Conservation (phyloP, 2,888 invertebrate genomes). For the Cordilura impudica region DNA sequence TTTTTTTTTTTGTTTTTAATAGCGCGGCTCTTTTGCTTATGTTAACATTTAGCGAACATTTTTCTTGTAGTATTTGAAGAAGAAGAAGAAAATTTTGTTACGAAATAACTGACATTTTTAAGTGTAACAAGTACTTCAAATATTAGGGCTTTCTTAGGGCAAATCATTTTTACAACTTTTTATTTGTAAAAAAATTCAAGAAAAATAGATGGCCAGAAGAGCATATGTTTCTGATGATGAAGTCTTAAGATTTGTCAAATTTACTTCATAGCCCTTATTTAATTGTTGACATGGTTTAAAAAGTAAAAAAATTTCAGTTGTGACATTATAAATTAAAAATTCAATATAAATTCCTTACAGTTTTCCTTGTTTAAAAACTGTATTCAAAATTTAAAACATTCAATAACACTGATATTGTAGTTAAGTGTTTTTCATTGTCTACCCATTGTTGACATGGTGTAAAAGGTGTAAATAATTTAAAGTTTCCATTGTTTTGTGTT, state of each 20-base stretch:
- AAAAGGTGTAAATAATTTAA: neutral
- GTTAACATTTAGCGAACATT: conserved; percentile 48
- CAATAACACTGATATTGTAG: neutral
- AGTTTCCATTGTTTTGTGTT: neutral
- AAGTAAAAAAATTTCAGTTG: too few species aligned
- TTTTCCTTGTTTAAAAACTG: neutral
- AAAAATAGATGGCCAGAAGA: neutral
- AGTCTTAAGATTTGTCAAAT: too few species aligned
- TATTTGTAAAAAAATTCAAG: neutral
- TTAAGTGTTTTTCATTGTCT: neutral
- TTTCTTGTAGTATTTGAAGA: neutral
- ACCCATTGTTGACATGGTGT: neutral
- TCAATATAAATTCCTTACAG: neutral
- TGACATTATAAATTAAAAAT: too few species aligned
- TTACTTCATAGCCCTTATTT: too few species aligned
- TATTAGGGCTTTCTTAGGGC: neutral
- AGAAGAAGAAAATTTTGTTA: neutral
- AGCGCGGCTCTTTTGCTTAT: conserved; percentile 3
- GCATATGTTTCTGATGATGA: too few species aligned
- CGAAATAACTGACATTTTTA: conserved; percentile 41
- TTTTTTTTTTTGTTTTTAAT: neutral
- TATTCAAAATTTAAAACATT: neutral
- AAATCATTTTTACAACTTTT: neutral
- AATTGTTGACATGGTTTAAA: too few species aligned
- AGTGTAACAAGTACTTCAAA: conserved; percentile 23